Base-by-base conservation (phyloP, 2,888 invertebrate species). In the Dysmachus trigonus region DNA sequence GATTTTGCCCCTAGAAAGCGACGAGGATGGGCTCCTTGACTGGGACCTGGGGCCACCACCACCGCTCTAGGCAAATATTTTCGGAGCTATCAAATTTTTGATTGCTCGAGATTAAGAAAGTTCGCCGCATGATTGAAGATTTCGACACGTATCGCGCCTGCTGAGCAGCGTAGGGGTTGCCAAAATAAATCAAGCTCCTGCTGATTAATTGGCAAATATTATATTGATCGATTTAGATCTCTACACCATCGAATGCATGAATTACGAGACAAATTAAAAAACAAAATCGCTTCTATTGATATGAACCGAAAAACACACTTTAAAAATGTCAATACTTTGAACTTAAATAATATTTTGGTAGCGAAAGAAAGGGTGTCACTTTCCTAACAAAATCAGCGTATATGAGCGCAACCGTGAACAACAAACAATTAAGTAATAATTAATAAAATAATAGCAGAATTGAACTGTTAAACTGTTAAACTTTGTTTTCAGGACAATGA, bases 21-120 rank as follows among this genome's bases (percentile, higher is more conserved):
- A 15, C 35, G 47, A 83, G 83, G 72, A 62, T 41, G 38, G 27
- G 62, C 62, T 47, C n/a, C 22, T 0, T 2, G 27, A 22, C 22
- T 27, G 22, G 27, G 62, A 7, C 62, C 27, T 1, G 10, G 62
- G 62, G 62, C 8, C 0, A 0, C 0, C 38, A 41, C 15, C 2
- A 8, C 62, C 62, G 62, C 13, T 62, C 13, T 22, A 62, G 62
- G 62, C 71, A 38, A 83, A 72, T 72, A 41, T 83, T 71, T 83
- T 72, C 22, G n/a, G 18, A 47, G 72, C 83, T 83, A 83, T 83
- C 83, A 83, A 83, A 83, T 72, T 83, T 83, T 83, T 83, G 83
- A 83, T 83, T 83, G 35, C 83, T 72, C 72, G 27, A 83, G 83
- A 83, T 83, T 83, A 83, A 72, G 71, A 72, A 83, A 83, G 72